Evolutionary conservation across 2,888 invertebrate species (phyloP).

Genomic region (Drosophila paranaensis): DNA sequence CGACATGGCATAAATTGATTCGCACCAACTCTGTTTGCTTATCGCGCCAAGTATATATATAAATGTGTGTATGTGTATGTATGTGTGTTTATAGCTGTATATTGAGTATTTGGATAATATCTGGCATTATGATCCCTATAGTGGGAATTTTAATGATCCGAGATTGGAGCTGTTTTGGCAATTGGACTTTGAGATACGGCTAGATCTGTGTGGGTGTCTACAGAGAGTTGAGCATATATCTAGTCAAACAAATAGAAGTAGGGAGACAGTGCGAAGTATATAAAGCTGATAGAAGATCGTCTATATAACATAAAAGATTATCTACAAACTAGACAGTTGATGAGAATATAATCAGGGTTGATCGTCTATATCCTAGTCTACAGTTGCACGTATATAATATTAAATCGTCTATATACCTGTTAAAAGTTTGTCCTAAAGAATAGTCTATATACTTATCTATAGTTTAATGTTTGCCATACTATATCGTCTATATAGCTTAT

Average conservation of each 20-base stretch:
- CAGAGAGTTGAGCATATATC: too few relatives aligned
- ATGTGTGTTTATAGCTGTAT: neutral
- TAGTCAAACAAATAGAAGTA: too few relatives aligned
- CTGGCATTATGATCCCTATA: neutral
- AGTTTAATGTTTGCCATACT: too few relatives aligned
- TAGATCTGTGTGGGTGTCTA: neutral
- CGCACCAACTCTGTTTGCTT: constrained; percentile 4
- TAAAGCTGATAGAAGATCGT: neutral
- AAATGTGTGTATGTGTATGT: too few relatives aligned
- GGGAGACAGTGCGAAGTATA: too few relatives aligned
- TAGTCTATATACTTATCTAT: too few relatives aligned
- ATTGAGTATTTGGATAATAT: neutral
- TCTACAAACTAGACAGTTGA: too few relatives aligned
- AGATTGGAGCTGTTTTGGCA: neutral
- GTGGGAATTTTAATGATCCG: neutral
- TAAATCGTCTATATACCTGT: too few relatives aligned
- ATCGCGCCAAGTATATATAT: neutral
- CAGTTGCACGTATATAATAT: neutral
- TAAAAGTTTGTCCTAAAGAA: too few relatives aligned
- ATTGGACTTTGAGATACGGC: neutral
- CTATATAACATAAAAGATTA: neutral
- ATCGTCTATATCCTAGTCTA: neutral
- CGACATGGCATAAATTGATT: constrained; percentile 5
- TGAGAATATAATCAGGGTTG: too few relatives aligned
- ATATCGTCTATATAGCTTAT: too few relatives aligned